These are phyloP conservation scores for Agrotis segetum DNA, from an alignment of 2,888 invertebrate species.

Conservation along the genomic window DNA sequence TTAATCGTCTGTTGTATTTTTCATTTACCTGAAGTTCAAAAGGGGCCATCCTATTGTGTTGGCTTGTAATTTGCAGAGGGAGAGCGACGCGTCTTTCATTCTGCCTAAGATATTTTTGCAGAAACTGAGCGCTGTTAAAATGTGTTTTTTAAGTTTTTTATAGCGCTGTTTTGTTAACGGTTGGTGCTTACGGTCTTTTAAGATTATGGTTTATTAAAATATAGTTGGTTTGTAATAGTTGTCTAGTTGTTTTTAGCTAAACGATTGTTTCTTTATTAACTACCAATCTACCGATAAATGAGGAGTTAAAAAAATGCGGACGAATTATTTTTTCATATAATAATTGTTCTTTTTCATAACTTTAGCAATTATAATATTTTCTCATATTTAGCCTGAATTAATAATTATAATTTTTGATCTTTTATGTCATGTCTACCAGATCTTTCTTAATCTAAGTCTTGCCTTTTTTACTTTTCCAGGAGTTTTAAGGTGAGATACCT, in stretches of 20 bases:
- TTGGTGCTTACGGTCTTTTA: not conserved
- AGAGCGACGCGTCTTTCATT: constrained; percentile 28
- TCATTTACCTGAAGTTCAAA: constrained; percentile 64
- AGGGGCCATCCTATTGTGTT: constrained; percentile 48
- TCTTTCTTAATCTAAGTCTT: too few relatives aligned
- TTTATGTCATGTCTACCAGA: not conserved
- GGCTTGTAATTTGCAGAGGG: constrained; percentile 49
- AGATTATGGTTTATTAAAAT: not conserved
- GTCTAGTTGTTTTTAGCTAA: not conserved
- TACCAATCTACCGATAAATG: not conserved
- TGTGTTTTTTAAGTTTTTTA: constrained; percentile 33
- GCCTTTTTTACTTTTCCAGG: too few relatives aligned
- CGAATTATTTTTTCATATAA: not conserved
- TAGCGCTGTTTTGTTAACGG: constrained; percentile 12
- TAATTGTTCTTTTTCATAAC: too few relatives aligned
- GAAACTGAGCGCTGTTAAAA: constrained; percentile 21
- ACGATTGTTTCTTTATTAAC: not conserved
- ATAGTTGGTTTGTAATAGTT: not conserved
- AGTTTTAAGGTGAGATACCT: too few relatives aligned
- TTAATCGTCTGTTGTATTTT: constrained; percentile 64
- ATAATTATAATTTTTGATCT: not conserved
- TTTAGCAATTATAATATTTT: not conserved
- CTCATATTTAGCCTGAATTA: not conserved
- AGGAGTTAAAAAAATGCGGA: not conserved
- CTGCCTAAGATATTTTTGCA: constrained; percentile 22